These are phyloP conservation scores for Helicoverpa assulta DNA, from an alignment of 2,888 invertebrate genomes.

Conservation along the genomic window DNA sequence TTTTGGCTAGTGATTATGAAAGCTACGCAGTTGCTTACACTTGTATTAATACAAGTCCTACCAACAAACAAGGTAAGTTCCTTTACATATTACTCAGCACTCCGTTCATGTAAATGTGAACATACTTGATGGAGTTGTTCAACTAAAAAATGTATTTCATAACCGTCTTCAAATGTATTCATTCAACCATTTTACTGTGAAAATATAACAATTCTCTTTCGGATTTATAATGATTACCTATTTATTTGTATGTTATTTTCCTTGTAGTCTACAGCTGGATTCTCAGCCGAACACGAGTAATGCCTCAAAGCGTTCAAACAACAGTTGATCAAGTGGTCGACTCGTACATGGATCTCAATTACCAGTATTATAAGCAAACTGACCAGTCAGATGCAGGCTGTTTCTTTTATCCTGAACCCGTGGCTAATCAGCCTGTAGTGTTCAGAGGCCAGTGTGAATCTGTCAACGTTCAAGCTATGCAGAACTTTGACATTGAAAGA, in stretches of 20 bases:
- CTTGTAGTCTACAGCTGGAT: constrained; percentile 84
- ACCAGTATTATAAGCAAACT: constrained; percentile 66
- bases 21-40: constrained; percentile 92
- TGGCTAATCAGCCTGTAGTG: constrained; percentile 62
- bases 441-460: constrained; percentile 75
- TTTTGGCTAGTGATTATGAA: constrained; percentile 92
- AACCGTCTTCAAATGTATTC: too few relatives aligned
- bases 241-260: background rate
- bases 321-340: constrained; percentile 70
- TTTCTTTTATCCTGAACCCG: constrained; percentile 73
- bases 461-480: constrained; percentile 65
- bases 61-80: constrained; percentile 84
- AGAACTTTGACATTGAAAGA: constrained; percentile 66
- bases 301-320: constrained; percentile 59
- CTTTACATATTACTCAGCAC: too few relatives aligned
- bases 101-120: too few relatives aligned
- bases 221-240: too few relatives aligned
- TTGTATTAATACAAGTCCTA: constrained; percentile 86
- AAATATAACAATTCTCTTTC: background rate
- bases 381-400: constrained; percentile 71
- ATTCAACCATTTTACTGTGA: background rate
- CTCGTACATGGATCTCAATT: constrained; percentile 70
- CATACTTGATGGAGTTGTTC: too few relatives aligned
- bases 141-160: too few relatives aligned
- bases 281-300: constrained; percentile 71